A percentile compares a stretch with the other conserved stretches of the same genome.
Evolutionary conservation across 2,113 vertebrate genomes (phyloP).

Genomic region (Rostratula benghalensis): DNA sequence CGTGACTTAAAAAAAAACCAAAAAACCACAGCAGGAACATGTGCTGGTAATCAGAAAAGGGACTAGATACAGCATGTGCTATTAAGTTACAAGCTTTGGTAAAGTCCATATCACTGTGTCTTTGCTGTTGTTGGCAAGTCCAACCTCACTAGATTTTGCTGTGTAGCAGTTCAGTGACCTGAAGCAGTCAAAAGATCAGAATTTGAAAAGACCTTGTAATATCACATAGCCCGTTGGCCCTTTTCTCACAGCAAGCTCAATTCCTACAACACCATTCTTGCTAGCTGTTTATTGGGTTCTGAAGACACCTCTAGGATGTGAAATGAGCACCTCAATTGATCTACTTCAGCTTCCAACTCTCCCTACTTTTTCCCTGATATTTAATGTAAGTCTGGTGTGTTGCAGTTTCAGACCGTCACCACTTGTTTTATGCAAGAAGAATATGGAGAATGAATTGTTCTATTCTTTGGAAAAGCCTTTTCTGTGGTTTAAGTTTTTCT

Average conservation of each 20-base stretch:
- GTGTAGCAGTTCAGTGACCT: neutral
- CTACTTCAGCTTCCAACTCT: neutral
- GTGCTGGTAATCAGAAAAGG: neutral
- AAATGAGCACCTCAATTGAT: neutral
- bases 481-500: neutral
- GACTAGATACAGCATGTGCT: neutral
- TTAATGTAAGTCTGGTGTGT: neutral
- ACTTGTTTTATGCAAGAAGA: neutral
- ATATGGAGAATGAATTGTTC: neutral
- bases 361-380: neutral
- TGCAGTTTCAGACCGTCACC: neutral
- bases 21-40: neutral
- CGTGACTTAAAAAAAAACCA: neutral
- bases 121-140: neutral
- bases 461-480: neutral
- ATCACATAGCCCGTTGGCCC: rapidly evolving
- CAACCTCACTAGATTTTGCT: neutral
- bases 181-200: neutral
- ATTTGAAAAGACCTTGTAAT: neutral
- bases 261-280: neutral
- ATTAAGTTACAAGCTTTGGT: neutral
- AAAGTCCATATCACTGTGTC: neutral
- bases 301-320: neutral
- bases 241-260: neutral
- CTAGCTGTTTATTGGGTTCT: neutral